Percentiles rank a stretch among this genome's conserved stretches.
Evolutionary conservation across 2,113 vertebrate genomes (phyloP).

Genomic region (Varanus salvator): DNA sequence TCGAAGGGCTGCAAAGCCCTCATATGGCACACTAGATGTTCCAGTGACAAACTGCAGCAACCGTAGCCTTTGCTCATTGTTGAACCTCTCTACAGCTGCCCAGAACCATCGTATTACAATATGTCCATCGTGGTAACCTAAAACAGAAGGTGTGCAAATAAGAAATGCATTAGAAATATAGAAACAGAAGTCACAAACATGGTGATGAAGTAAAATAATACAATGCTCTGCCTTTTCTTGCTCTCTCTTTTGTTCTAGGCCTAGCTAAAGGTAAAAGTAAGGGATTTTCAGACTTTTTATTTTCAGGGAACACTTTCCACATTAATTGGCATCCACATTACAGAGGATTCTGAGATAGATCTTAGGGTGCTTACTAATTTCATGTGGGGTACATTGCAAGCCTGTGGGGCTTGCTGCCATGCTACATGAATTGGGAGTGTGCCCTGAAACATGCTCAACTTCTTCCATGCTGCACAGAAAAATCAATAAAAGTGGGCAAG

Average conservation of each 20-base stretch:
- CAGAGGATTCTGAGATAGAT: background rate
- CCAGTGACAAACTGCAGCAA: conserved; percentile 96
- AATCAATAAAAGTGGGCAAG: background rate
- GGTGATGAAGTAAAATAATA: background rate
- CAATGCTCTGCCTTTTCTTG: background rate
- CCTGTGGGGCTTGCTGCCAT: background rate
- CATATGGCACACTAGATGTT: conserved; percentile 95
- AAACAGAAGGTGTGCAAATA: conserved; percentile 8
- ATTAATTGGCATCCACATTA: background rate
- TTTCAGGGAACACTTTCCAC: background rate
- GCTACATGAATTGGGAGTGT: background rate
- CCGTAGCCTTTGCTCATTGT: conserved; percentile 95
- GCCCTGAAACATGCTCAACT: background rate
- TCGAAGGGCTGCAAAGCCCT: conserved; percentile 92
- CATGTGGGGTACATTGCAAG: background rate
- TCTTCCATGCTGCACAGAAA: background rate
- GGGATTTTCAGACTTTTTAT: background rate
- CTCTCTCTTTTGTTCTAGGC: background rate
- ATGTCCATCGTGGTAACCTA: conserved; percentile 97
- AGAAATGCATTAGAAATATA: conserved; percentile 28
- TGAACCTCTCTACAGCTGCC: conserved; percentile 94
- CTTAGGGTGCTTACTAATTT: background rate
- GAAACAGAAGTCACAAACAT: background rate
- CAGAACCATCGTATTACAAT: conserved; percentile 99
- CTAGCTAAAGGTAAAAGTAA: background rate